Base-by-base conservation (phyloP, 1,140 invertebrate species). In the Catajapyx aquilonaris region DNA sequence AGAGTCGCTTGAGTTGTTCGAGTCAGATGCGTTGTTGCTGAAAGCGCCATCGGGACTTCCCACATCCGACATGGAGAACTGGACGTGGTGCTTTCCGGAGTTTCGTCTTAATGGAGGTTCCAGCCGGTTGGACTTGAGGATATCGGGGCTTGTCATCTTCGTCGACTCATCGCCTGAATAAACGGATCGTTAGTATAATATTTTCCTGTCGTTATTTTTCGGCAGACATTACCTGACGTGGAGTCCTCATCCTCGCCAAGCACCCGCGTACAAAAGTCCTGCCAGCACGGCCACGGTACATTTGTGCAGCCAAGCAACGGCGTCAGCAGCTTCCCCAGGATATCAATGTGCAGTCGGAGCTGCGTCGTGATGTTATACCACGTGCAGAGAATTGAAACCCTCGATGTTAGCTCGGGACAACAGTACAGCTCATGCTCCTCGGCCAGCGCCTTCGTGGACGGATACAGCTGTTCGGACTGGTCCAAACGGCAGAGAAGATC, bases 281-380 rank as follows among this genome's bases (percentile, higher is more conserved):
- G 38, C 42, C 42, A 42, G 33, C 37, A 40, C 2, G 58, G 58
- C 61, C 61, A 65, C 10, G 52, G 50, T 17, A 52, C 41, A 34
- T 49, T 48, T 15, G 43, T 44, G 10, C 48, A 46, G 22, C 51
- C 42, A 28, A 22, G 15, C 20, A 65, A 56, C 39, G 69, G 56
- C 44, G 66, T 64, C 15, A 87, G 50, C 23, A 85, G 66, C 55
- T 74, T 74, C 1, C 77, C 77, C 38, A 90, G 52, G 41, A 81
- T 73, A 44, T 76, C 59, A 31, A 90, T 55, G 51, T 81, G 85
- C 17, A 86, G 61, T 42, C 77, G 69, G 53, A 84, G 72, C 49
- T 85, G 76, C 50, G 69, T 71, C 0, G 77, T 85, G 54, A 85
- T 78, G 53, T 88, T 93, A 49, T 80, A 81, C 84, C 84, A 93